Evolutionary conservation across 2,888 invertebrate genomes (phyloP).

Genomic region (Syrista parreyssii): DNA sequence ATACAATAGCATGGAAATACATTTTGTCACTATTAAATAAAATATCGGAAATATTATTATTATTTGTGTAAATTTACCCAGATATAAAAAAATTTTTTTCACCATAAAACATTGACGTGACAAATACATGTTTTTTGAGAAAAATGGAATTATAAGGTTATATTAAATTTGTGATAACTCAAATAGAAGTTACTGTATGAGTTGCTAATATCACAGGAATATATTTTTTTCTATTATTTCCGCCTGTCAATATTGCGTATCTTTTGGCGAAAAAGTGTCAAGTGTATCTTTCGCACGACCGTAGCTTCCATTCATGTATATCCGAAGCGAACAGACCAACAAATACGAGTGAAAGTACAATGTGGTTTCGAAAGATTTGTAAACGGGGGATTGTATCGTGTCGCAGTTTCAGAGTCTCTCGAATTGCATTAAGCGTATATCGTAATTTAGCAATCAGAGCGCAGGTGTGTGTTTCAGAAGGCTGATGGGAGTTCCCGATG

Average conservation of each 20-base stretch:
- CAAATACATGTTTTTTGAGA: background rate
- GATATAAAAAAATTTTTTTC: background rate
- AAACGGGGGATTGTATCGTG: background rate
- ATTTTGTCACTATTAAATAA: background rate
- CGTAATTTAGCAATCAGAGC: slow-evolving; percentile 55
- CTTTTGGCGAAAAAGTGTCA: background rate
- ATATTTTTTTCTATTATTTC: background rate
- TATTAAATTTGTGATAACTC: background rate
- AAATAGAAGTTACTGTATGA: background rate
- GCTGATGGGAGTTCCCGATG: slow-evolving; percentile 17
- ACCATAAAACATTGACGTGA: background rate
- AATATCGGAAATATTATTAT: background rate
- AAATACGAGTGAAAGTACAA: background rate
- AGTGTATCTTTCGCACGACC: background rate
- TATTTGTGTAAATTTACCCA: background rate
- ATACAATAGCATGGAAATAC: background rate
- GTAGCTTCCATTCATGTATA: background rate
- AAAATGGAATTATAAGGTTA: background rate
- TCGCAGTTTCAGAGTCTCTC: background rate
- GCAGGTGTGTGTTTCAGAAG: slow-evolving; percentile 47
- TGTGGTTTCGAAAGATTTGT: background rate
- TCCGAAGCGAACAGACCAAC: background rate
- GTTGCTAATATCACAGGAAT: background rate
- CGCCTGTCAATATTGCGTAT: background rate
- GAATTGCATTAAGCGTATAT: slow-evolving; percentile 48